Base-by-base conservation (phyloP, 1,140 invertebrate species). In the Coptotermes formosanus region DNA sequence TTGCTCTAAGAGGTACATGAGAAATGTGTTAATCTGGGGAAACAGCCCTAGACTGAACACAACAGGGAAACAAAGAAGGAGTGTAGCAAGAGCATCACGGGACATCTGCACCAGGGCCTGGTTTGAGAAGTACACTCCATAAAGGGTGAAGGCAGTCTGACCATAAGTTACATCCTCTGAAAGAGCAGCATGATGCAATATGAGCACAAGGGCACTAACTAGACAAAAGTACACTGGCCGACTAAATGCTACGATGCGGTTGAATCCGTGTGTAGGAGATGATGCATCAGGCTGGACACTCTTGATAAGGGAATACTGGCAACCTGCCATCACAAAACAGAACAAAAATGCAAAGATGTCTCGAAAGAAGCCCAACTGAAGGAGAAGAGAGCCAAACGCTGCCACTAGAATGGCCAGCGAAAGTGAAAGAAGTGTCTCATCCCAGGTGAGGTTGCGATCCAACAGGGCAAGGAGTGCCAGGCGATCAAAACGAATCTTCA, bases 251-350 rank as follows among this genome's bases (percentile, higher is more conserved):
- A 99, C 97, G 86, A 99, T 95, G 88, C 97, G 95, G 91, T 99
- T 99, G 90, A 98, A 99, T 4, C 99, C 98, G 91, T 99, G 98
- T 25, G 98, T 98, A 0, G 99, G 98, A 9, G 98, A 99, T 0
- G 98, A 96, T 0, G 98, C 98, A 92, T 99, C 99, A 3, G 99
- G 99, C 90, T 99, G 99, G 8, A 99, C 99, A 91, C 98, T 99
- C 92, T 99, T 99, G 25, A 99, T 92, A 83, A 99, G 91, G 1
- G 98, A 99, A 91, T 99, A 99, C 90, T 99, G 98, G 90, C 97
- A 98, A 19, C 97, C 96, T 21, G 98, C 98, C 82, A 99, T 98
- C 43, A 99, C 96, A 88, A 99, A 97, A 92, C 98, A 99, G 90
- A 99, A 98, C 87, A 99, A 92, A 91, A 99, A 97, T 11, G 98